phyloP scores from a whole-genome alignment of 2,797 vertebrate species.

The Mormyrus hasselquistii region DNA sequence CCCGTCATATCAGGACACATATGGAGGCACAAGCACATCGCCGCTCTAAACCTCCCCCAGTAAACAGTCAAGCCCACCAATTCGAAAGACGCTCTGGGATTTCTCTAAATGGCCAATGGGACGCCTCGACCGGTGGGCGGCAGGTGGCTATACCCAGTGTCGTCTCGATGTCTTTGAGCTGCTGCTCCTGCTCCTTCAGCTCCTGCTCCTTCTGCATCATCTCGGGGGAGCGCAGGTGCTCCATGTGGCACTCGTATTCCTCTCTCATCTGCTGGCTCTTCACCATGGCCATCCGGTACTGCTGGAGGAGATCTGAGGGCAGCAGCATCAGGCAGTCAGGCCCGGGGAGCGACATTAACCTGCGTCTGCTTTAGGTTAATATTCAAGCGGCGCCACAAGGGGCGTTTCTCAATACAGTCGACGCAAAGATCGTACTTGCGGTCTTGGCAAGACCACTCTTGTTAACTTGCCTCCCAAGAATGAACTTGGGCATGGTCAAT shows the following conservation, averaged over 20 bases:
- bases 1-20: constrained; percentile 10
- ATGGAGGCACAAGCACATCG: neutral
- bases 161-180: constrained; percentile 63
- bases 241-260: constrained; percentile 47
- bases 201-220: constrained; percentile 54
- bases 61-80: neutral
- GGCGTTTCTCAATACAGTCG: neutral
- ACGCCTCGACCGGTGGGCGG: neutral
- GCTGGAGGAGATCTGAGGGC: constrained; percentile 63
- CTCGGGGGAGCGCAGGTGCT: constrained; percentile 54
- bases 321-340: neutral
- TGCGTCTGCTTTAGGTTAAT: neutral
- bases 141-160: constrained; percentile 61
- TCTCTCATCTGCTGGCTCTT: constrained; percentile 47
- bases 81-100: neutral
- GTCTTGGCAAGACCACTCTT: neutral
- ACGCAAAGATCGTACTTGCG: neutral
- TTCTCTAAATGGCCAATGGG: neutral
- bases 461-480: neutral
- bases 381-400: neutral
- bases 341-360: too few species aligned
- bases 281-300: constrained; percentile 54
- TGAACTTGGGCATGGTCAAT: neutral
- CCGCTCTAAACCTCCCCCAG: neutral
- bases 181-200: constrained; percentile 54